Conservation (phyloP, 1,140 invertebrate genomes). For the Drosophila parabipectinata region DNA sequence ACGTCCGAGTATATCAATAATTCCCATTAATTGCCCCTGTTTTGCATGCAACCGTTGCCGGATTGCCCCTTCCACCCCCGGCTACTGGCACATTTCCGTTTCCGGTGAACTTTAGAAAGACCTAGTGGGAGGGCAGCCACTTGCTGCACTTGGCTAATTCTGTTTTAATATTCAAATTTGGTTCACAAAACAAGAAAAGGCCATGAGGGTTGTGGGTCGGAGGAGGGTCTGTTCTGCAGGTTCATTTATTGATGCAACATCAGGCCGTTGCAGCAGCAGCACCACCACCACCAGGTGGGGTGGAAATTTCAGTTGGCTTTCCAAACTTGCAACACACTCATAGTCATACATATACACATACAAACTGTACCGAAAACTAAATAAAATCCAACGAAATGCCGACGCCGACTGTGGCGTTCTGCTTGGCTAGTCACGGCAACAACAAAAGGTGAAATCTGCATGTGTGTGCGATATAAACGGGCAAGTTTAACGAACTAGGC, state of each 20-base stretch:
- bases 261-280: slow-evolving; percentile 17
- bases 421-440: slow-evolving; percentile 62
- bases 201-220: slow-evolving; percentile 16
- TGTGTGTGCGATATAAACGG: slow-evolving; percentile 64
- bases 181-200: slow-evolving; percentile 47
- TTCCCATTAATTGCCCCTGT: slow-evolving; percentile 46
- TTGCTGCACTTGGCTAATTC: slow-evolving; percentile 75
- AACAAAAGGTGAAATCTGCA: slow-evolving; percentile 36
- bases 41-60: slow-evolving; percentile 14
- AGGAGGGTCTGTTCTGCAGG: slow-evolving; percentile 16
- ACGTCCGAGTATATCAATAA: slow-evolving; percentile 37
- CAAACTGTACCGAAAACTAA: slow-evolving; percentile 16
- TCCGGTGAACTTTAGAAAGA: slow-evolving; percentile 28
- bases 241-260: slow-evolving; percentile 44
- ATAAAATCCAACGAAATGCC: slow-evolving; percentile 56
- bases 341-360: not conserved
- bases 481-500: slow-evolving; percentile 74
- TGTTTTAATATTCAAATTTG: slow-evolving; percentile 76
- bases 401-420: slow-evolving; percentile 51
- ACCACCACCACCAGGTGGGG: slow-evolving; percentile 3
- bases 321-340: slow-evolving; percentile 59
- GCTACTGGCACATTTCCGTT: slow-evolving; percentile 25
- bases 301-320: slow-evolving; percentile 49
- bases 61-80: not conserved
- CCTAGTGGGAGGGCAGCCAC: slow-evolving; percentile 12